Evolutionary conservation across 2,797 vertebrate genomes (phyloP), one percentile per base, ranked within the genome.

Genomic region (Alfaro cultratus): DNA sequence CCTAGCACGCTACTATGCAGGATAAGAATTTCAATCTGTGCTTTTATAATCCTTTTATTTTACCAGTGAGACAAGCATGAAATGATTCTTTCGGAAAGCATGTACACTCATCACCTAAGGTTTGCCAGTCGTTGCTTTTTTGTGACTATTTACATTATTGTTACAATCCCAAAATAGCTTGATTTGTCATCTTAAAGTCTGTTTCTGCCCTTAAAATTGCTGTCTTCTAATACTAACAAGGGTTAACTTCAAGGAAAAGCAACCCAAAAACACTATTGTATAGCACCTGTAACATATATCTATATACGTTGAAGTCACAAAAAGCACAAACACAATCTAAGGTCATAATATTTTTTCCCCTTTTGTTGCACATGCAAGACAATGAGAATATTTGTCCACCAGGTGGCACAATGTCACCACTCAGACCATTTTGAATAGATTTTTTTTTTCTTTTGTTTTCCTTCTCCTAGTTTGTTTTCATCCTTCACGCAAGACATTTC

Each of bases 361-460:
- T 23, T 64, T 64, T 64, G 12, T 41, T 5, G 5, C 1, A 10
- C 9, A 62, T 16, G 9, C 12, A 51, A 11, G 0, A 74, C 34
- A 83, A 71, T 80, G 5, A 15, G 15, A 1, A 7, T 0, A 75
- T 26, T 2, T 0, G 15, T 83, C 86, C 91, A 89, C 34, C 39
- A 87, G 89, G 67, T 73, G 82, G 85, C 77, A 80, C 15, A 53
- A 29, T 0, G 1, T 18, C 0, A 0, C 16, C 15, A 13, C 39
- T 43, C 21, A 26, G 13, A 4, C 16, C 9, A 3, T 31, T 46
- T 71, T 26, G 43, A 21, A 34, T 12, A 45, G 29, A 4, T 21
- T 41, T 31, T 34, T 21, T 2, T 5, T 8, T 51, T 16, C 46
- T 12, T 64, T 8, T 64, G 29, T 11, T 73, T 64, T 36, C 26